A percentile compares a stretch with the other conserved stretches of the same genome.
Evolutionary conservation across 1,140 invertebrate genomes (phyloP).

Genomic region (Solen grandis): DNA sequence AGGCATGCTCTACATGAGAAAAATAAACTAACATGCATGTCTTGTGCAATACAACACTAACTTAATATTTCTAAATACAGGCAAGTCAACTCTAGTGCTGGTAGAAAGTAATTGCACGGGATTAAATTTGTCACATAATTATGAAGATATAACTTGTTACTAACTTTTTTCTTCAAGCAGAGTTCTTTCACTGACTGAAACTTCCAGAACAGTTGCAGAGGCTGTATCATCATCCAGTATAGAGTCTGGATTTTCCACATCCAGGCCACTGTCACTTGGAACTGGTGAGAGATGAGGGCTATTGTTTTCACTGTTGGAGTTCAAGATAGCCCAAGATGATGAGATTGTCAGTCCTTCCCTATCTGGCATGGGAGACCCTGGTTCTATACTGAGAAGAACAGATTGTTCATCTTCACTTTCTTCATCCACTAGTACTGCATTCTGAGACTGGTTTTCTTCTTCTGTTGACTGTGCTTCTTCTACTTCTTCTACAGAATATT

Average conservation of each 20-base stretch:
- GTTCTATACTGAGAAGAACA: not conserved
- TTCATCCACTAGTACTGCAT: too few relatives aligned
- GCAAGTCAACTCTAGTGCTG: too few relatives aligned
- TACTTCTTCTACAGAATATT: too few relatives aligned
- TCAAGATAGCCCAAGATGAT: constrained; percentile 45
- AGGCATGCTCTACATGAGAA: too few relatives aligned
- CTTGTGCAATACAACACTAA: too few relatives aligned
- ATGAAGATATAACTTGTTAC: too few relatives aligned
- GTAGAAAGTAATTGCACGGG: too few relatives aligned
- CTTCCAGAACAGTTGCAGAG: constrained; percentile 35
- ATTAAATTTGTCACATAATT: too few relatives aligned
- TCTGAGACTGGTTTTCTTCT: too few relatives aligned
- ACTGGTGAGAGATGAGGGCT: constrained; percentile 49
- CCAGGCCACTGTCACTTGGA: constrained; percentile 7
- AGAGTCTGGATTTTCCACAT: not conserved
- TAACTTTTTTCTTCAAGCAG: constrained; percentile 25
- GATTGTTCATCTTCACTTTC: not conserved
- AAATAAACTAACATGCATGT: too few relatives aligned
- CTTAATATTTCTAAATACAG: too few relatives aligned
- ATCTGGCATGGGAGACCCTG: constrained; percentile 37
- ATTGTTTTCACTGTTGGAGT: constrained; percentile 21
- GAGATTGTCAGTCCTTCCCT: constrained; percentile 46
- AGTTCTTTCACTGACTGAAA: constrained; percentile 29
- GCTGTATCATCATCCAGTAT: constrained; percentile 14
- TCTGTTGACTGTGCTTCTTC: too few relatives aligned